Evolutionary conservation across 2,888 invertebrate species (phyloP), one percentile per base, ranked within the genome.

Genomic region (Corbicula japonica): DNA sequence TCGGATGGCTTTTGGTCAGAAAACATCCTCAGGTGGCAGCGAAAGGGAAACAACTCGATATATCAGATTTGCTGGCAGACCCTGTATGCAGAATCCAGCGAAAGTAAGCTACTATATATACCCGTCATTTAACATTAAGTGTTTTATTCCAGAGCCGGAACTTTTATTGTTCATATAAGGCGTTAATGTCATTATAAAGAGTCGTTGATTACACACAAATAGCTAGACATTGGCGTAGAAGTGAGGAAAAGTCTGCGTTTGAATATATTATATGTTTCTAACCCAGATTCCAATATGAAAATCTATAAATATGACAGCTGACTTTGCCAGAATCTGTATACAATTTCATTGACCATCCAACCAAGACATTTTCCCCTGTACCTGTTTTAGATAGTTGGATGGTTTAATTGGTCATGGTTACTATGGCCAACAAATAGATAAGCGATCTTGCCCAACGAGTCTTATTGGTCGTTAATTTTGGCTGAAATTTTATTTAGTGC

Each of bases 11-110:
- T 80, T 94, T 98, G 71, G 91, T 93, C 28, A 95, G 96, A 88
- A 98, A 98, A 93, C 98, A 98, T 92, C 97, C 97, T 0, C 97
- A 97, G 83, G 97, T 99, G 48, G 97, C 95, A 92, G 95, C 95
- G 63, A 94, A 96, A 41, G 95, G 96, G 70, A 94, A 95, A 30
- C 93, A 95, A 10, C 95, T 98, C 46, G 97, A 98, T 87, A 95
- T 97, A 95, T 95, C 95, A 0, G 98, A 98, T 91, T 93, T 98
- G 18, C 96, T 96, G 83, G 93, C 93, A 0, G 98, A 98, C 93
- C 94, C 95, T 26, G 95, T 97, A 30, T 96, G 97, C 8, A 96
- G 96, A 95, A 96, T 97, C 89, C 98, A 98, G 93, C 96, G 96
- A 93, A 97, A 96, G 96, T 97, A 75, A 84, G 88, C 81, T 41